phyloP scores from a whole-genome alignment of 2,113 vertebrate genomes.

The Semnornis frantzii region DNA sequence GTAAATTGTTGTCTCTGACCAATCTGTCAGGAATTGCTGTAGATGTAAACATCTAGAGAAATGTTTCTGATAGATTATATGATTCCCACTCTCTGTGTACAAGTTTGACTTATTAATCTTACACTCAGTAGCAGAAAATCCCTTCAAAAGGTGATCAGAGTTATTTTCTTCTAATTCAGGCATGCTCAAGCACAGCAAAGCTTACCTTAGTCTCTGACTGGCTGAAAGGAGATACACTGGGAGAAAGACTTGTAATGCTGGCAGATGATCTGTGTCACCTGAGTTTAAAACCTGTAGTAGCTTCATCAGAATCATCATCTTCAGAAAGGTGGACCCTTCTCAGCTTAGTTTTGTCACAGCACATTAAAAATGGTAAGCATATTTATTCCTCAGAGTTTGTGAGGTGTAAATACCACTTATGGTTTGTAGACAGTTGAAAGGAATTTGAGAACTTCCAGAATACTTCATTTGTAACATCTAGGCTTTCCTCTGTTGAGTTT shows the following conservation, averaged over 20 bases:
- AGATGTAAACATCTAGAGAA: not conserved
- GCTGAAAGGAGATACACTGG: conserved; percentile 89
- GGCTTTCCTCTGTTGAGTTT: not conserved
- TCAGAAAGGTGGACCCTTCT: conserved; percentile 87
- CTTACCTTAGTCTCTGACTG: conserved; percentile 82
- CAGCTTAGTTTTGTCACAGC: conserved; percentile 89
- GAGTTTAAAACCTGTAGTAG: conserved; percentile 53
- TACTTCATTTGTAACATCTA: not conserved
- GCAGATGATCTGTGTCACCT: conserved; percentile 84
- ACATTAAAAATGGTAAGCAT: conserved; percentile 83
- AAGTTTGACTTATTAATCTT: not conserved
- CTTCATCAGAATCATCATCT: conserved; percentile 65
- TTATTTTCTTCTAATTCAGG: conserved; percentile 74
- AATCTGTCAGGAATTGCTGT: not conserved
- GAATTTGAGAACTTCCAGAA: not conserved
- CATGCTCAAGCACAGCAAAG: conserved; percentile 79
- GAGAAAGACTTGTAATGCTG: conserved; percentile 84
- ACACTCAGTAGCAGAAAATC: not conserved
- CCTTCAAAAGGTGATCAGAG: not conserved
- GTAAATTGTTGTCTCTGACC: not conserved
- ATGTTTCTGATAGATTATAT: not conserved
- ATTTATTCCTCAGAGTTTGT: not conserved
- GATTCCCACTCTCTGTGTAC: not conserved
- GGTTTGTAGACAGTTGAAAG: not conserved
- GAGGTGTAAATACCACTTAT: not conserved